Base-by-base conservation (phyloP, 1,140 invertebrate species). In the Macrobrachium nipponense region DNA sequence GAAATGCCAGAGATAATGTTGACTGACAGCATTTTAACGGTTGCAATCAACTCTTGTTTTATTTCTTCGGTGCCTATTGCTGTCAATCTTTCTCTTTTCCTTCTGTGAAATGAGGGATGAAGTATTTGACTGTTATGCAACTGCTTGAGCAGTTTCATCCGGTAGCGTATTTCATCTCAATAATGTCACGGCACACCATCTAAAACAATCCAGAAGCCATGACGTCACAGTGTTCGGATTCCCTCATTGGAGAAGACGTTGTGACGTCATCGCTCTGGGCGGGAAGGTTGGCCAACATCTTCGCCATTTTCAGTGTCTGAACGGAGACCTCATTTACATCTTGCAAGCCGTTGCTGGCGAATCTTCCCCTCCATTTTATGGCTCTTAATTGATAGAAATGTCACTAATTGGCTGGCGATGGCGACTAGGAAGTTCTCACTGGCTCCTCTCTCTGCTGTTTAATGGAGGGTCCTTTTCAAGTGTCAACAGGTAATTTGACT, bases 231-330 rank as follows among this genome's bases (percentile, higher is more conserved):
- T 20, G 27, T 64, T 58, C 66, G 36, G 44, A 43, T 78, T 23
- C 66, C 68, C 68, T 80, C 64, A 70, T 86, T 86, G 84, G 84
- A 73, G 61, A 86, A 86, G 84, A 86, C 84, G 84, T 58, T 80
- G 77, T 86, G 84, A 86, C 84, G 84, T 86, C 84, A 86, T 86
- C 77, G 80, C 84, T 86, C 84, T 27, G 77, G 83, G 83, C 76
- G 83, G 83, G 84, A 86, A 51, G 77, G 84, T 77, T 61, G 80
- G 77, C 84, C 84, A 86, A 86, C 84, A 80, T 86, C 84, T 86
- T 86, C 84, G 84, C 84, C 84, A 86, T 86, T 86, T 86, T 86
- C 84, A 86, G 77, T 86, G 84, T 86, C 82, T 85, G 82, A 79
- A 85, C 82, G 75, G 62, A 86, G 83, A 86, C 83, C 83, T 86